Conservation (phyloP, 2,888 invertebrate genomes). For the Campoletis raptor region DNA sequence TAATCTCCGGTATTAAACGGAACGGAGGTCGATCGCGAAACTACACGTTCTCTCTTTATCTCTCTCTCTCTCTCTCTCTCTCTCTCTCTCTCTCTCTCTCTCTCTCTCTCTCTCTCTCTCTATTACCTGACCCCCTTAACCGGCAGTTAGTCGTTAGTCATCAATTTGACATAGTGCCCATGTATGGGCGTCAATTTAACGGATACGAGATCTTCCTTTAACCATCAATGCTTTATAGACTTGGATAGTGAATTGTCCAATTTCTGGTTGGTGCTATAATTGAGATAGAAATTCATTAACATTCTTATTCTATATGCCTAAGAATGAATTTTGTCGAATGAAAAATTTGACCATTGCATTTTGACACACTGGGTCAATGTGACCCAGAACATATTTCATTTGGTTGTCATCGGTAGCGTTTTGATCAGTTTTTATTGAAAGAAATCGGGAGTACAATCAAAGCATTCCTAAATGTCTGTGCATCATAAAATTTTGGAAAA, state of each 20-base stretch:
- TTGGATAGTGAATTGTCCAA: conserved; percentile 44
- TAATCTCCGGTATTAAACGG: conserved; percentile 58
- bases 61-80: not conserved
- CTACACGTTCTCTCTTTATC: conserved; percentile 13
- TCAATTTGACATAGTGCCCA: conserved; percentile 47
- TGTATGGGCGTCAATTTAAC: conserved; percentile 45
- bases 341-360: not conserved
- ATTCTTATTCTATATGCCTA: not conserved
- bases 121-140: conserved; percentile 9
- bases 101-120: not conserved
- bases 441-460: not conserved
- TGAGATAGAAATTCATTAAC: not conserved
- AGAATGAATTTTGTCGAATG: not conserved
- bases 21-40: conserved; percentile 40
- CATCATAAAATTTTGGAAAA: not conserved
- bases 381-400: not conserved
- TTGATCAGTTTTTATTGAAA: not conserved
- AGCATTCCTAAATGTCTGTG: not conserved
- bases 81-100: conserved; percentile 4
- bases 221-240: conserved; percentile 1
- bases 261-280: conserved; percentile 21
- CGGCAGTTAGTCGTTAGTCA: conserved; percentile 56
- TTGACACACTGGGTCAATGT: not conserved
- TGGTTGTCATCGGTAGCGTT: no score
- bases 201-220: conserved; percentile 27